A percentile compares a stretch with the other conserved stretches of the same genome.
phyloP scores from a whole-genome alignment of 2,888 invertebrate species.

The Thysanoteuthis rhombus region DNA sequence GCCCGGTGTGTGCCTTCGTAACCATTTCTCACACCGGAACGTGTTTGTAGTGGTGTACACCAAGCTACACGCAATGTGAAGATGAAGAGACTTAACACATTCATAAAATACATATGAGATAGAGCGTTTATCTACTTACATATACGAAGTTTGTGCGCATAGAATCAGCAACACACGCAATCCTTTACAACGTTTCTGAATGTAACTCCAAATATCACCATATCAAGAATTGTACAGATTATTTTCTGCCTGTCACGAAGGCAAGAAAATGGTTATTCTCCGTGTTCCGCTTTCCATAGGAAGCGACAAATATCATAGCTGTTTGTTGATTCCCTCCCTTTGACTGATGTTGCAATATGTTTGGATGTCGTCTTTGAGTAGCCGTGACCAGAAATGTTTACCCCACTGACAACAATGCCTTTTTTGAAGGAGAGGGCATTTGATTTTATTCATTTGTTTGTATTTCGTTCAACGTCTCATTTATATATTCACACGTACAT shows the following conservation, averaged over 20 bases:
- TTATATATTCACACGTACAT: neutral
- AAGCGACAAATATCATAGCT: neutral
- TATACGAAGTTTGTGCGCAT: too few species aligned
- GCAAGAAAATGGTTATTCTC: neutral
- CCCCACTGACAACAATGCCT: neutral
- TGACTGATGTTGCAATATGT: neutral
- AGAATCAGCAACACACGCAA: too few species aligned
- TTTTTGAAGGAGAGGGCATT: neutral
- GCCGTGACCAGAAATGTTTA: neutral
- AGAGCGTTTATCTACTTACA: too few species aligned
- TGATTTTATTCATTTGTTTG: neutral
- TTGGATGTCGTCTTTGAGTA: neutral
- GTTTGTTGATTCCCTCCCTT: neutral
- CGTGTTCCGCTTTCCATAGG: neutral
- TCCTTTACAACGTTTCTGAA: too few species aligned
- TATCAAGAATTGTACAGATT: too few species aligned
- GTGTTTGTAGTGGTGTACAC: too few species aligned
- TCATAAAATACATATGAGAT: too few species aligned
- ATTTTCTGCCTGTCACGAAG: neutral
- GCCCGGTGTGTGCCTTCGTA: too few species aligned
- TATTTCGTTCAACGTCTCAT: neutral
- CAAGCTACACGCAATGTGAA: too few species aligned
- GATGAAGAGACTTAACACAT: too few species aligned
- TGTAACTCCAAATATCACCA: too few species aligned
- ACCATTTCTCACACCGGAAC: too few species aligned